A percentile compares a stretch with the other conserved stretches of the same genome.
phyloP scores from a whole-genome alignment of 2,888 invertebrate genomes.

The Rhyacophila evoluta region DNA sequence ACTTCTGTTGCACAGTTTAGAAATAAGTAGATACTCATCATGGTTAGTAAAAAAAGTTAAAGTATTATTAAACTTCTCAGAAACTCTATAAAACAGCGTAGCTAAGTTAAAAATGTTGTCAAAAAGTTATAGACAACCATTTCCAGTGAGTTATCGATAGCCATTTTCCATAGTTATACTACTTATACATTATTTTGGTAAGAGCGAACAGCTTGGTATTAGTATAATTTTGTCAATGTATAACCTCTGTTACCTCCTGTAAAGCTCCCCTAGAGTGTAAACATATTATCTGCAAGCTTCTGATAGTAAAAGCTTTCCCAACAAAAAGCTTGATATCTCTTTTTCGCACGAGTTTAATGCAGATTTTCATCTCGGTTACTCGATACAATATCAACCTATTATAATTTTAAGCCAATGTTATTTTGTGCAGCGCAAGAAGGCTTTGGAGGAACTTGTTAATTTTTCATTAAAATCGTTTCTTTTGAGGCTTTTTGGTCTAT shows the following conservation, averaged over 20 bases:
- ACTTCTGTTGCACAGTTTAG: no score
- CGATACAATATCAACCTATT: neutral
- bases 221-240: conserved; percentile 51
- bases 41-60: no score
- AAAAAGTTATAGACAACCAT: neutral
- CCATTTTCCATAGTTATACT: neutral
- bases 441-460: neutral
- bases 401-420: neutral
- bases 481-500: neutral
- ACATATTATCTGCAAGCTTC: neutral
- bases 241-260: conserved; percentile 36
- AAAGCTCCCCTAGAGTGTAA: neutral
- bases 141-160: neutral
- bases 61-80: no score
- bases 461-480: conserved; percentile 11
- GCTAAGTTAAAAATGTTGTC: no score
- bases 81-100: no score
- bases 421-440: neutral
- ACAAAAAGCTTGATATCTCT: neutral
- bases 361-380: neutral
- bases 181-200: neutral
- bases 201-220: conserved; percentile 37
- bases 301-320: neutral
- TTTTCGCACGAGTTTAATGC: neutral
- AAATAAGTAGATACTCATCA: no score